Base-by-base conservation (phyloP, 2,797 vertebrate species). In the Sebastes kiyomatsui region DNA sequence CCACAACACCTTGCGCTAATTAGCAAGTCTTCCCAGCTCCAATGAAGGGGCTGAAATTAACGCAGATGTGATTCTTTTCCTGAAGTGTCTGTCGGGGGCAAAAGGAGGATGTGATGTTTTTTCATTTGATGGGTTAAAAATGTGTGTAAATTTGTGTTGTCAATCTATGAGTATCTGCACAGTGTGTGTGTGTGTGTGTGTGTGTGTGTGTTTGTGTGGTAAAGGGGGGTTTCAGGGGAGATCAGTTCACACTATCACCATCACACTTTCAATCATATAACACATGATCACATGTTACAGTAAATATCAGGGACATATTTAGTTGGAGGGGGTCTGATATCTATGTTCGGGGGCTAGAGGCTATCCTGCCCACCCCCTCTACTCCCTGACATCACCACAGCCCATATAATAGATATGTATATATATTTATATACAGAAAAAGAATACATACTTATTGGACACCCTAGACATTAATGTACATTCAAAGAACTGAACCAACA, bases 381-480 rank as follows among this genome's bases (percentile, higher is more conserved):
- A 88, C 93, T 95, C 93, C 94, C 94, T 94, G 93, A 94, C 93
- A 93, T 93, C 92, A 94, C 93, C 92, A 91, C 89, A 93, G 92
- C 91, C 93, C 94, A 94, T 92, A 93, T 93, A 95, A 95, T 95
- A 95, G 93, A 96, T 95, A 94, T 95, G 93, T 94, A 94, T 95
- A 94, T 95, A 95, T 93, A 94, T 94, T 94, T 93, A 95, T 94
- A 93, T 94, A 96, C 93, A 95, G 93, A 79, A 93, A 94, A 93
- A 92, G 88, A 91, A 95, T 94, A 94, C 92, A 94, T 93, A 93
- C 87, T 89, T 85, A 92, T 93, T 86, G 90, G 94, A 95, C 93
- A 94, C 92, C 91, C 93, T 93, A 90, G 87, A 95, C 94, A 93
- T 91, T 92, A 94, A 95, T 94, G 92, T 95, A 95, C 95, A 96